Evolutionary conservation across 2,797 vertebrate species (phyloP), one percentile per base, ranked within the genome.

Genomic region (Pangasius krempfi): DNA sequence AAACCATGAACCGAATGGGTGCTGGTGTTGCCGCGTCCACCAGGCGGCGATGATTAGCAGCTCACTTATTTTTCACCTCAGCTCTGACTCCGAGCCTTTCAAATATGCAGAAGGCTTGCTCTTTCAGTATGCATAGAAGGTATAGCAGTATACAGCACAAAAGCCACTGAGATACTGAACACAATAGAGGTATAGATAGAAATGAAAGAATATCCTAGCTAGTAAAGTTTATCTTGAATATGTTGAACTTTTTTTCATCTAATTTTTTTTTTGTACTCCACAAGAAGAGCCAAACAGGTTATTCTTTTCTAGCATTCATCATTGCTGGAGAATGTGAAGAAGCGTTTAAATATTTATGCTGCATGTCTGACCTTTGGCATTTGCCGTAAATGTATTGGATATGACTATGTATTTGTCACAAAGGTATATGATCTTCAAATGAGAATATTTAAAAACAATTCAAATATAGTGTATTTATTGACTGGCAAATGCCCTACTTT

Each of bases 1-100:
- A 94, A 92, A 97, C 95, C 92, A 95, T 98, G 92, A 97, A 79
- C 93, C 96, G 94, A 64, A 76, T 95, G 3, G 89, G 94, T 2
- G 93, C 93, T 25, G 95, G 95, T 13, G 94, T 88, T 37, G 93
- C 95, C 0, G 92, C 95, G 78, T 94, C 96, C 64, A 97, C 96
- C 56, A 97, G 97, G 91, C 95, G 97, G 85, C 97, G 96, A 95
- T 94, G 72, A 94, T 89, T 76, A 84, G 56, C 66, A 54, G 52
- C 33, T 68, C 37, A 87, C 58, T 86, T 83, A n/a, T 30, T 86
- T 13, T 30, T 88, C 54, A 64, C 50, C 8, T 62, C 22, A 8
- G 62, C 72, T 85, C 22, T 75, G 37, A 81, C 20, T 30, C 50
- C 4, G 50, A 79, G 50, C 50, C 66, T 58, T 56, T 27, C 22